Conservation (phyloP, 1,140 invertebrate genomes). For the Babylonia areolata region DNA sequence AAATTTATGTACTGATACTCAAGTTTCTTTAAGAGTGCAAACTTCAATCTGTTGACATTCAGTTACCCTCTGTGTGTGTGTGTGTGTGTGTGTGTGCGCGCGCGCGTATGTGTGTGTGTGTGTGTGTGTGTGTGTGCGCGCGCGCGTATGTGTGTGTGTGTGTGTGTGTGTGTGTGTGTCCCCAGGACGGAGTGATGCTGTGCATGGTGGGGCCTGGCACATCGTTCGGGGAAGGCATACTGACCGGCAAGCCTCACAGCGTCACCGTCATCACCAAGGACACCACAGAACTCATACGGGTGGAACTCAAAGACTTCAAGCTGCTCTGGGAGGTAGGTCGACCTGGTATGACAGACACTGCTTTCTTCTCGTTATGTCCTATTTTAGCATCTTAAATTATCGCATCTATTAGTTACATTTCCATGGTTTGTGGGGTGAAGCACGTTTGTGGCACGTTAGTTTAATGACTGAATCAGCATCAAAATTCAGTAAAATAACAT, state of each 20-base stretch:
- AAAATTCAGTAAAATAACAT: too few species aligned
- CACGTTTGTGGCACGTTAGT: too few species aligned
- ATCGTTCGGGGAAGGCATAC: conserved; percentile 87
- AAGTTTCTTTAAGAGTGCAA: too few species aligned
- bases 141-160: conserved; percentile 10
- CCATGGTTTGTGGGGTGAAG: too few species aligned
- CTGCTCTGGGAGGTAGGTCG: conserved; percentile 84
- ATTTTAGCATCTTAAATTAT: too few species aligned
- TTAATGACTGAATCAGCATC: too few species aligned
- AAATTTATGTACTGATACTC: too few species aligned
- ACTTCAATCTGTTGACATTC: too few species aligned
- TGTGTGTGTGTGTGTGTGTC: conserved; percentile 19
- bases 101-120: conserved; percentile 5
- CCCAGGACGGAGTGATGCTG: conserved; percentile 80
- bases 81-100: background rate
- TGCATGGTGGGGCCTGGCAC: conserved; percentile 85
- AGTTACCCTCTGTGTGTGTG: background rate
- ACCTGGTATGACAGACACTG: too few species aligned
- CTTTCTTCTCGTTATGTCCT: too few species aligned
- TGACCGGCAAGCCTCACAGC: conserved; percentile 84
- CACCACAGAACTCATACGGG: conserved; percentile 84
- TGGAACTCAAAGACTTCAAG: conserved; percentile 86
- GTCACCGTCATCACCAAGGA: conserved; percentile 86
- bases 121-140: background rate
- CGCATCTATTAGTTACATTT: too few species aligned